Percentiles rank a stretch among this genome's conserved stretches.
phyloP scores from a whole-genome alignment of 1,140 invertebrate genomes.

The Trachymyrmex septentrionalis region DNA sequence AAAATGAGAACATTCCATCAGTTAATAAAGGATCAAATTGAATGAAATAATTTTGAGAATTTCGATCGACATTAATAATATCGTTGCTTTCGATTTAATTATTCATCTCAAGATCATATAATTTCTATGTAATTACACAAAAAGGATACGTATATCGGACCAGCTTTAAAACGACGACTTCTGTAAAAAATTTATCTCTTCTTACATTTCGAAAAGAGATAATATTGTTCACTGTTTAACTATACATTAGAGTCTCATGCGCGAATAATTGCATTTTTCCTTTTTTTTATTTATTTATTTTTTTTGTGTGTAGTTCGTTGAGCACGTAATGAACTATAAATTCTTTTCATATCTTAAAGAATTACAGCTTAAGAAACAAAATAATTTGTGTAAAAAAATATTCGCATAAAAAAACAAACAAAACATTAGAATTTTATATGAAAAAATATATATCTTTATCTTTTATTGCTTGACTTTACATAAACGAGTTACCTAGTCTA shows the following conservation, averaged over 20 bases:
- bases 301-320: slow-evolving; percentile 19
- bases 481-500: slow-evolving; percentile 33
- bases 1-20: slow-evolving; percentile 69
- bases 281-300: slow-evolving; percentile 19
- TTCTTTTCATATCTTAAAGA: not conserved
- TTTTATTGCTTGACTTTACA: slow-evolving; percentile 23
- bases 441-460: slow-evolving; percentile 54
- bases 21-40: slow-evolving; percentile 42
- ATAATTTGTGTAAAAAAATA: slow-evolving; percentile 13
- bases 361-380: slow-evolving; percentile 15
- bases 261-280: slow-evolving; percentile 53
- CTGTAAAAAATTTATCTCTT: slow-evolving; percentile 39
- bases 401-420: not conserved
- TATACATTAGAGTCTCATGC: slow-evolving; percentile 44
- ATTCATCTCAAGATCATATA: slow-evolving; percentile 59
- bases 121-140: slow-evolving; percentile 46
- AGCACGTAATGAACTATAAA: not conserved
- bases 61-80: slow-evolving; percentile 41
- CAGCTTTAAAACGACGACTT: slow-evolving; percentile 51
- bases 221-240: slow-evolving; percentile 52
- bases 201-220: slow-evolving; percentile 34
- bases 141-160: slow-evolving; percentile 38
- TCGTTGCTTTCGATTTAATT: slow-evolving; percentile 70
- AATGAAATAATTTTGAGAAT: slow-evolving; percentile 53
- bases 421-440: not conserved